A percentile compares a stretch with the other conserved stretches of the same genome.
Conservation (phyloP, 2,797 vertebrate species). For the Chelmon rostratus region DNA sequence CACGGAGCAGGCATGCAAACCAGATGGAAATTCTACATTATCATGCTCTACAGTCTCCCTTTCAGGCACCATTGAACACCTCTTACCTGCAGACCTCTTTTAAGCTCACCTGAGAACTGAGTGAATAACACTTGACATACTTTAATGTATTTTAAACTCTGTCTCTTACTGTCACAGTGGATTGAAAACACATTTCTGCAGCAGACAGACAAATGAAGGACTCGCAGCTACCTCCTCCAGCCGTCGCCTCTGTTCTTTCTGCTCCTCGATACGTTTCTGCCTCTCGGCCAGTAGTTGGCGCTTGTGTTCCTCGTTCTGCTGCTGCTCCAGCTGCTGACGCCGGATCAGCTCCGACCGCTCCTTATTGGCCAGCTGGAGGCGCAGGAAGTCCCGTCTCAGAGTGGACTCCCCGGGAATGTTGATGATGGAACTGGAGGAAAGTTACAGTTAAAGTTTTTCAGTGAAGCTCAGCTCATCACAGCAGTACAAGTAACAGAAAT, state of each 20-base stretch:
- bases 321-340: conserved; percentile 97
- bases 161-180: not conserved
- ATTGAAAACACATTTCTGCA: not conserved
- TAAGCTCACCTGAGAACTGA: not conserved
- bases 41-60: not conserved
- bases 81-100: not conserved
- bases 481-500: not conserved
- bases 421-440: conserved; percentile 92
- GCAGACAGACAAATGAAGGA: not conserved
- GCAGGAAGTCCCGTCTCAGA: conserved; percentile 94
- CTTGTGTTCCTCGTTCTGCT: conserved; percentile 99
- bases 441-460: not conserved
- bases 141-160: no score
- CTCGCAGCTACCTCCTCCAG: conserved; percentile 91
- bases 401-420: conserved; percentile 98
- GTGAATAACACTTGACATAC: no score
- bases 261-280: conserved; percentile 98
- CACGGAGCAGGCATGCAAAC: no score
- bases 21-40: not conserved
- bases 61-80: not conserved
- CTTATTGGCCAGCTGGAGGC: conserved; percentile 98
- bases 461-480: no score
- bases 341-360: conserved; percentile 96
- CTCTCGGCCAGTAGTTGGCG: conserved; percentile 95
- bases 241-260: conserved; percentile 95